These are phyloP conservation scores for Stenodera caucasica DNA, from an alignment of 2,888 invertebrate species.

Conservation along the genomic window DNA sequence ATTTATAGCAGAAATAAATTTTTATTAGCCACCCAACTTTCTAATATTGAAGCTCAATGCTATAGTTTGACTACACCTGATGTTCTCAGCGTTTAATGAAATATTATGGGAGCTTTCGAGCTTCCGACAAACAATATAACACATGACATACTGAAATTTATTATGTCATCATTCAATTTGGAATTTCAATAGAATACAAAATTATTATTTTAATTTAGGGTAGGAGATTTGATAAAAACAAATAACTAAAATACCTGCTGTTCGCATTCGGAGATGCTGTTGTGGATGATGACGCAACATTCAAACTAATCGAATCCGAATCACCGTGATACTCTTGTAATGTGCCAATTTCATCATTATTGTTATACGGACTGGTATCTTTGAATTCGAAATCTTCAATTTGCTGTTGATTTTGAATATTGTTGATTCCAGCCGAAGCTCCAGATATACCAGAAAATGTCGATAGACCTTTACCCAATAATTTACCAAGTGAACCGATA, in stretches of 20 bases:
- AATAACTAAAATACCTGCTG: conserved; percentile 45
- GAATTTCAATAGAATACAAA: too few relatives aligned
- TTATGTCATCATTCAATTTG: too few relatives aligned
- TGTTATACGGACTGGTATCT: conserved; percentile 61
- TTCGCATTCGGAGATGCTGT: conserved; percentile 32
- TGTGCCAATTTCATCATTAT: conserved; percentile 42
- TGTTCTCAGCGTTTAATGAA: background rate
- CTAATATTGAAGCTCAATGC: background rate
- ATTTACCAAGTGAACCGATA: conserved; percentile 79
- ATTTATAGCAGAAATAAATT: background rate
- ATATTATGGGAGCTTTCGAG: background rate
- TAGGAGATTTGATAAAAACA: too few relatives aligned
- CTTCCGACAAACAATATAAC: background rate
- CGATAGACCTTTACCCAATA: conserved; percentile 76
- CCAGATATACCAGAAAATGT: conserved; percentile 63
- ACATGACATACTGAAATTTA: too few relatives aligned
- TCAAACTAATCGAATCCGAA: conserved; percentile 37
- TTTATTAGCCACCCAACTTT: background rate
- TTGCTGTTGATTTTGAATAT: conserved; percentile 47
- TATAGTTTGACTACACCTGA: background rate
- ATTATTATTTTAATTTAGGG: too few relatives aligned
- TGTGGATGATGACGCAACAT: conserved; percentile 33
- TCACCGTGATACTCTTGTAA: conserved; percentile 54
- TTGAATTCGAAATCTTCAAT: conserved; percentile 77
- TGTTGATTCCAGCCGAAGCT: conserved; percentile 50